Conservation (phyloP, 2,113 vertebrate genomes). For the Campylorhamphus procurvoides region DNA sequence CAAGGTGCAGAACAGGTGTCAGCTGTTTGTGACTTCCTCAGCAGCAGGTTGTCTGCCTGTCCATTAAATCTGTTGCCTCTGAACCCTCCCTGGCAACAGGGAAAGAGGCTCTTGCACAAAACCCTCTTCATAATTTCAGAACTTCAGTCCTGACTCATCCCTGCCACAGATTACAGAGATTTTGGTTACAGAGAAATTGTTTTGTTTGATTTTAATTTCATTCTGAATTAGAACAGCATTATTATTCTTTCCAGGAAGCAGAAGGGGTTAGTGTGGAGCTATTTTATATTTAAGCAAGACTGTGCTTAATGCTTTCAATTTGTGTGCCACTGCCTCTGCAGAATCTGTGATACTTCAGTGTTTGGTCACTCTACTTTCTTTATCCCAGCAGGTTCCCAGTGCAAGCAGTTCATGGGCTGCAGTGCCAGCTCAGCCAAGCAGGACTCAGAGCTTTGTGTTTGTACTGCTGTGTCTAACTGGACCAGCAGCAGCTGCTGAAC, state of each 20-base stretch:
- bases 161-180: not conserved
- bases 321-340: not conserved
- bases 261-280: not conserved
- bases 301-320: not conserved
- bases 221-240: not conserved
- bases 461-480: not conserved
- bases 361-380: conserved; percentile 16
- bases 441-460: not conserved
- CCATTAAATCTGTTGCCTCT: not conserved
- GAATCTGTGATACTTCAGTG: not conserved
- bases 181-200: not conserved
- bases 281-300: not conserved
- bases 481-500: not conserved
- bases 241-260: not conserved
- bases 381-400: not conserved
- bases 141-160: not conserved
- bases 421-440: conserved; percentile 17
- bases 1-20: not conserved
- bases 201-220: conserved; percentile 30
- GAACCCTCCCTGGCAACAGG: not conserved
- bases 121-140: not conserved
- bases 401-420: not conserved
- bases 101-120: not conserved
- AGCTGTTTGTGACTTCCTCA: not conserved
- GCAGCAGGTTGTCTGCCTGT: not conserved